phyloP scores from a whole-genome alignment of 2,113 vertebrate species.

The Cryptoleucopteryx plumbea region DNA sequence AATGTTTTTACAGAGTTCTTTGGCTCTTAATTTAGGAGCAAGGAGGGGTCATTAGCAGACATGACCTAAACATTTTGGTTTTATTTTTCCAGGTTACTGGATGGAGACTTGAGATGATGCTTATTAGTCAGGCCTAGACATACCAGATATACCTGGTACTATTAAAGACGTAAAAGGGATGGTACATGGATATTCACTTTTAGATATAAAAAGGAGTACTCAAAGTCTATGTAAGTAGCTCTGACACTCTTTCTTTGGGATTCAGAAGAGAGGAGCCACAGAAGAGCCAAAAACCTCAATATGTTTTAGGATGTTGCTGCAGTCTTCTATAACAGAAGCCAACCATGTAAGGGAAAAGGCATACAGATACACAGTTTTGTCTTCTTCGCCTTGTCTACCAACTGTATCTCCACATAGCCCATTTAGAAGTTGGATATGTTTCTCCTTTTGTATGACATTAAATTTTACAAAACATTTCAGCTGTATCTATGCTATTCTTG shows the following conservation, averaged over 20 bases:
- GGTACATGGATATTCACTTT: not conserved
- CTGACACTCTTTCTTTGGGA: not conserved
- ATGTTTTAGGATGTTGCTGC: not conserved
- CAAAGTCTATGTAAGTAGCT: not conserved
- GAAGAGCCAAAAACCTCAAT: not conserved
- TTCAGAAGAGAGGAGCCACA: not conserved
- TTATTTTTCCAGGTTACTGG: not conserved
- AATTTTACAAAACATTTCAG: not conserved
- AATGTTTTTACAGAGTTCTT: not conserved
- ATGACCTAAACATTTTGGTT: not conserved
- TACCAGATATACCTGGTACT: not conserved
- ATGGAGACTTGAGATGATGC: not conserved
- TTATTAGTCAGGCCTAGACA: not conserved
- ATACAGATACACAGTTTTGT: not conserved
- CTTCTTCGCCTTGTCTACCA: not conserved
- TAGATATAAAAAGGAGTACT: not conserved
- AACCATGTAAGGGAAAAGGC: not conserved
- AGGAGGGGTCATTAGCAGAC: not conserved
- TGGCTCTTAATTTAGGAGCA: not conserved
- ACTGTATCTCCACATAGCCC: accelerated
- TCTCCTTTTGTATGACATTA: not conserved
- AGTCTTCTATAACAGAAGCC: not conserved
- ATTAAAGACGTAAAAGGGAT: not conserved
- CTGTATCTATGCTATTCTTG: not conserved
- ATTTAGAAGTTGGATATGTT: not conserved